Conservation (phyloP, 2,888 invertebrate species). For the Aethes cnicana region DNA sequence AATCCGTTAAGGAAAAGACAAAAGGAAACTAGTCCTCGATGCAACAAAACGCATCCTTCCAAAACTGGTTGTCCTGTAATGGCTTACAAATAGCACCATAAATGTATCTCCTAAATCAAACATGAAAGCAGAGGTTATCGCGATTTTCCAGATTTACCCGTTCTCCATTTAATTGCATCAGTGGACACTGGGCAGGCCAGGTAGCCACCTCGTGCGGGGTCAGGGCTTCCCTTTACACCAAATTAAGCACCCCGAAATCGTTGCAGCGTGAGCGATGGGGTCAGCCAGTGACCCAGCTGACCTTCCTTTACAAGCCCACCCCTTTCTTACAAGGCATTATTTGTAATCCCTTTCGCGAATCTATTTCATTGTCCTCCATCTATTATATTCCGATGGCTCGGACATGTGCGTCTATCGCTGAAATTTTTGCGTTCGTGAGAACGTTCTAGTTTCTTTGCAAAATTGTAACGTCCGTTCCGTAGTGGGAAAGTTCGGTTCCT, state of each 20-base stretch:
- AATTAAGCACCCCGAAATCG: constrained; percentile 76
- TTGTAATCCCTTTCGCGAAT: constrained; percentile 83
- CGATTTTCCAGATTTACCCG: constrained; percentile 68
- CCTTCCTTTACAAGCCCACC: constrained; percentile 66
- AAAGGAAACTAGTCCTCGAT: background rate
- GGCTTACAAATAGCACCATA: constrained; percentile 53
- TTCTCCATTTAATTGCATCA: constrained; percentile 78
- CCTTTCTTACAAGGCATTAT: constrained; percentile 80
- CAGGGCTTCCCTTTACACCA: constrained; percentile 75
- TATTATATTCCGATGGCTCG: constrained; percentile 60
- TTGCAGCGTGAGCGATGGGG: constrained; percentile 80
- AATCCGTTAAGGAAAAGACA: constrained; percentile 12
- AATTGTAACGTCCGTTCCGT: constrained; percentile 70
- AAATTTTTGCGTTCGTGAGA: constrained; percentile 80
- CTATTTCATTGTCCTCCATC: constrained; percentile 75
- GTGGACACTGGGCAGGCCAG: constrained; percentile 61
- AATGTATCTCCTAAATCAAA: constrained; percentile 49
- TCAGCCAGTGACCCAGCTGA: constrained; percentile 78
- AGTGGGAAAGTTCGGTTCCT: constrained; percentile 62
- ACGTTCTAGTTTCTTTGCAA: constrained; percentile 80
- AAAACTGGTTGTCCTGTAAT: constrained; percentile 9
- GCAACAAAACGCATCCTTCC: background rate
- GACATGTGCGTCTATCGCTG: constrained; percentile 67
- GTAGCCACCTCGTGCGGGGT: constrained; percentile 78
- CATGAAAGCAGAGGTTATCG: constrained; percentile 68